A percentile compares a stretch with the other conserved stretches of the same genome.
Evolutionary conservation across 2,797 vertebrate genomes (phyloP).

Genomic region (Podarcis siculus): DNA sequence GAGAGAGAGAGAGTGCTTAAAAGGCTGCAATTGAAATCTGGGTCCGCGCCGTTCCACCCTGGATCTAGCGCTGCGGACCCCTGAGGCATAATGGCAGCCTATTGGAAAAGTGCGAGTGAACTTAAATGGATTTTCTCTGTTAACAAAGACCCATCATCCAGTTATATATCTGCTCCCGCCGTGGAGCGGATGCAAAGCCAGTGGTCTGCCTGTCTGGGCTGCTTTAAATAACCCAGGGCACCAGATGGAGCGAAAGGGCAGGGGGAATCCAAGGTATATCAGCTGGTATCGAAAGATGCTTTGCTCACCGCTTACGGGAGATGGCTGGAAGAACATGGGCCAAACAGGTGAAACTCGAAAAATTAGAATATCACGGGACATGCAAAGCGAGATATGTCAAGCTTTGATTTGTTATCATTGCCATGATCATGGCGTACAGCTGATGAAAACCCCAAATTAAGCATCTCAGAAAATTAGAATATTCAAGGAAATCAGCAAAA

Average conservation of each 20-base stretch:
- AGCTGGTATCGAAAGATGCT: no score
- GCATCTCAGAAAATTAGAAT: no score
- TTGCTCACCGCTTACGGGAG: no score
- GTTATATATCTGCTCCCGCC: conserved; percentile 47
- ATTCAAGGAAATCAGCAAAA: no score
- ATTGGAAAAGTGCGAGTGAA: conserved; percentile 56
- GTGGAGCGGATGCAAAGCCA: neutral
- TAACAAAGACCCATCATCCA: conserved; percentile 52
- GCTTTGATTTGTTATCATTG: no score
- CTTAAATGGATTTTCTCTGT: conserved; percentile 72
- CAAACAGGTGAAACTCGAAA: no score
- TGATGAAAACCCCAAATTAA: no score
- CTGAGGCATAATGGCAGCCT: conserved; percentile 61
- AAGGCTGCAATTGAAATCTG: neutral
- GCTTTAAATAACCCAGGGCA: neutral
- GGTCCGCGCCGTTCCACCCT: neutral
- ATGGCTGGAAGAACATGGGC: no score
- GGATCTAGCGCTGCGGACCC: neutral
- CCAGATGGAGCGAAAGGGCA: neutral
- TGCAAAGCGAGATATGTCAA: no score
- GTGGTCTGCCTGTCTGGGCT: neutral
- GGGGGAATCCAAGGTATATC: neutral
- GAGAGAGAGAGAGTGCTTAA: neutral
- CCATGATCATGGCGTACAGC: no score
- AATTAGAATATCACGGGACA: no score